Evolutionary conservation across 2,888 invertebrate species (phyloP), one percentile per base, ranked within the genome.

Genomic region (Lydus trimaculatus): DNA sequence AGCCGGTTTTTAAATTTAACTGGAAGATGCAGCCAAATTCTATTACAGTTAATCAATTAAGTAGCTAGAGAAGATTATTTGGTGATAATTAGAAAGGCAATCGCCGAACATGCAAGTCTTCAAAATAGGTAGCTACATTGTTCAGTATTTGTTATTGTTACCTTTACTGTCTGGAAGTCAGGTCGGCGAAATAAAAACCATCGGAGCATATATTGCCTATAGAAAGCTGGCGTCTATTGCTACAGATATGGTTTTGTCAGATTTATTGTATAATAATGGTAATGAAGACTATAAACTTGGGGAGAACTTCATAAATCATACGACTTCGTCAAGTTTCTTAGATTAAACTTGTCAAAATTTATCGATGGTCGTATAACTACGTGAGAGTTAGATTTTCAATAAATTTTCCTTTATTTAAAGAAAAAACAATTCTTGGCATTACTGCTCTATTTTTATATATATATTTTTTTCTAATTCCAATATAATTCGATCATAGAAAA

Each of bases 261-360:
- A 52, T 52, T 52, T 52, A 52, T 52, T 52, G 25, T 52, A 52
- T 52, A 52, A 25, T 52, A 52, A 52, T 52, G 52, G 23, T 52
- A 52, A 52, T 52, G 25, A 52, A 25, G 52, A 25, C 23, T 6
- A 52, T 52, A 52, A 52, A 52, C 23, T 52, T 52, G 20, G 52
- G 15, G 52, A 52, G 13, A 9, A 25, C 1, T 13, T 15, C 13
- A 52, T 52, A 52, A 52, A 52, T 52, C 52, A 52, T 23, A 52
- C 11, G 52, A 52, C 13, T 52, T 52, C 52, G 23, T 52, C 52
- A 52, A 52, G 52, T 52, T 52, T 52, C 52, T 23, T 13, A 23
- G 52, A 52, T 52, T 52, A 52, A 23, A 52, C 52, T 52, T 52
- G 52, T 52, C 52, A 52, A 52, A 52, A 52, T 52, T 52, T 52